Conservation (phyloP, 2,797 vertebrate genomes). For the Esox masquinongy region DNA sequence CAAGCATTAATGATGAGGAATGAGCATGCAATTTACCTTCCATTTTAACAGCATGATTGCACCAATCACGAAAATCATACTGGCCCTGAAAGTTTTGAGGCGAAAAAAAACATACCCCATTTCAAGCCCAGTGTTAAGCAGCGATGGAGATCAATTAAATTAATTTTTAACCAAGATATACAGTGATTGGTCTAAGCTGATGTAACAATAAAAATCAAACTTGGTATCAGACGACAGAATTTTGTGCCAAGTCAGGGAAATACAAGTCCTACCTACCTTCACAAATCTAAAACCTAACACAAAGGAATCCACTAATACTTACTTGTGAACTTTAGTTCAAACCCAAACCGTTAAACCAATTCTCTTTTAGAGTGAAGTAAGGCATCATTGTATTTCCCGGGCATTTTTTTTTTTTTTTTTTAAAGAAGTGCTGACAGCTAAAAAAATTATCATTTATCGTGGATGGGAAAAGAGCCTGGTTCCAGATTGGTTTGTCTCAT, state of each 20-base stretch:
- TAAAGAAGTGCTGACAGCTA: slow-evolving; percentile 48
- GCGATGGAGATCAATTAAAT: slow-evolving; percentile 31
- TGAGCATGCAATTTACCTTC: slow-evolving; percentile 42
- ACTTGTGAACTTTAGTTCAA: slow-evolving; percentile 12
- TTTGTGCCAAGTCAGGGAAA: background rate
- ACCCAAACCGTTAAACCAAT: slow-evolving; percentile 27
- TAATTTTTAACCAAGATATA: slow-evolving; percentile 30
- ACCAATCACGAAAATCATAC: slow-evolving; percentile 52
- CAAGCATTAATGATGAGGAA: slow-evolving; percentile 13
- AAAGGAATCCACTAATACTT: slow-evolving; percentile 28
- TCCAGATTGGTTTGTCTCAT: background rate
- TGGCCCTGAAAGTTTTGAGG: slow-evolving; percentile 12
- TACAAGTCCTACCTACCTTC: slow-evolving; percentile 37
- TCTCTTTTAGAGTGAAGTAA: slow-evolving; percentile 55
- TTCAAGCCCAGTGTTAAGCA: slow-evolving; percentile 35
- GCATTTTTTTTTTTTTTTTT: slow-evolving; percentile 42
- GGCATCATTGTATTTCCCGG: slow-evolving; percentile 57
- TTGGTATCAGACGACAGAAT: slow-evolving; percentile 29
- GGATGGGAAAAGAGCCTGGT: slow-evolving; percentile 8
- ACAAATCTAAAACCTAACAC: slow-evolving; percentile 38
- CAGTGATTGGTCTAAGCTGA: slow-evolving; percentile 62
- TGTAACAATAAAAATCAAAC: slow-evolving; percentile 17
- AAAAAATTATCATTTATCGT: slow-evolving; percentile 37
- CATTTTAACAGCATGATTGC: slow-evolving; percentile 43
- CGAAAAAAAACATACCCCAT: background rate